Evolutionary conservation across 2,888 invertebrate genomes (phyloP).

Genomic region (Sympetrum striolatum): DNA sequence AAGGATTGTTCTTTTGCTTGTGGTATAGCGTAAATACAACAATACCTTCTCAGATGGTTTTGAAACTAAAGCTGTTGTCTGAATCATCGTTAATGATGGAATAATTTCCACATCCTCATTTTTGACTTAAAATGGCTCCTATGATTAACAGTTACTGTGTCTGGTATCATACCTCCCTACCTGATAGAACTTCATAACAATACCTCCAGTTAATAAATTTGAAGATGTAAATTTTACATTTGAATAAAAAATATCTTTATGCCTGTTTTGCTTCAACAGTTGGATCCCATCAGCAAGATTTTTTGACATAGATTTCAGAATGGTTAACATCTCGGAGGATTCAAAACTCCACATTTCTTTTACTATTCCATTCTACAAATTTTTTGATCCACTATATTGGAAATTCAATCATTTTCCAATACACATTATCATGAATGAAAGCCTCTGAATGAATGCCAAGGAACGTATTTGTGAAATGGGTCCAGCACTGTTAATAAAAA

Average conservation of each 20-base stretch:
- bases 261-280: constrained; percentile 14
- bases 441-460: constrained; percentile 8
- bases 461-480: constrained; percentile 8
- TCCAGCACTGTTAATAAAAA: constrained; percentile 23
- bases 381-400: neutral
- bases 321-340: neutral
- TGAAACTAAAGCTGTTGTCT: constrained; percentile 8
- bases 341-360: neutral
- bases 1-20: neutral
- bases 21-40: neutral
- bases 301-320: neutral
- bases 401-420: neutral
- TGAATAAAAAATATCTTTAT: neutral
- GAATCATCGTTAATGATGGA: constrained; percentile 17
- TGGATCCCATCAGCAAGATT: constrained; percentile 13
- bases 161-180: constrained; percentile 12
- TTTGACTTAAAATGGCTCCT: neutral
- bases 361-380: neutral
- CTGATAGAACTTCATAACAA: neutral
- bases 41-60: constrained; percentile 19
- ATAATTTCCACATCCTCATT: constrained; percentile 19
- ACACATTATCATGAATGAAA: neutral
- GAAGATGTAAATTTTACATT: neutral
- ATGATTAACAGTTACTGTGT: neutral
- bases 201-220: constrained; percentile 1